These are phyloP conservation scores for Pseudorectes ferrugineus DNA, from an alignment of 2,113 vertebrate species.

Conservation along the genomic window DNA sequence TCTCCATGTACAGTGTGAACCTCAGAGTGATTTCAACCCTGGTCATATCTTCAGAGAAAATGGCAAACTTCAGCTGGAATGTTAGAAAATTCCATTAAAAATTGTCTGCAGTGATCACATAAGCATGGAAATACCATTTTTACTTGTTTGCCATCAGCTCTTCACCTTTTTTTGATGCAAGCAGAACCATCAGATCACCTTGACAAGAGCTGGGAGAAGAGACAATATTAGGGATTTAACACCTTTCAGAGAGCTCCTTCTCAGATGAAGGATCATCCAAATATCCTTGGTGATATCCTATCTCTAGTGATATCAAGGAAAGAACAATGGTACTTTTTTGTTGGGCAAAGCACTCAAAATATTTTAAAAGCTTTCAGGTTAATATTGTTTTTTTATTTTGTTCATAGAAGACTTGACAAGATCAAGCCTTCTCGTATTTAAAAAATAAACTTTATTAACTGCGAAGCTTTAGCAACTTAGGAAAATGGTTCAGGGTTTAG, in stretches of 20 bases:
- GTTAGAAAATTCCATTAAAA: not conserved
- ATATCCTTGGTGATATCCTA: not conserved
- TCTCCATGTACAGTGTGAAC: not conserved
- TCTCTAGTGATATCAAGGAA: not conserved
- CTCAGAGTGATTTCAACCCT: not conserved
- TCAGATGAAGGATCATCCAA: not conserved
- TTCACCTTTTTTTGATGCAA: not conserved
- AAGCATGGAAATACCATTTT: not conserved
- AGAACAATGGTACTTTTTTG: not conserved
- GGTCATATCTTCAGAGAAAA: not conserved
- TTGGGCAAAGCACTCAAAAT: not conserved
- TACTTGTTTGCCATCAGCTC: not conserved
- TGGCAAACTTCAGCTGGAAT: not conserved
- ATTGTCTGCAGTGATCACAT: not conserved
- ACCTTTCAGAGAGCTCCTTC: not conserved
- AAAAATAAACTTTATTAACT: not conserved
- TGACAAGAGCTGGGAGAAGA: not conserved
- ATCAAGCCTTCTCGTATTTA: not conserved
- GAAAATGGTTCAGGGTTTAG: not conserved
- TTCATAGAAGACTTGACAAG: not conserved
- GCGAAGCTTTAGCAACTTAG: not conserved
- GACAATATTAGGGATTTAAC: not conserved
- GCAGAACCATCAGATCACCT: not conserved
- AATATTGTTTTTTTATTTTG: not conserved
- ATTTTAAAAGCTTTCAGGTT: not conserved